A percentile compares a stretch with the other conserved stretches of the same genome.
phyloP scores from a whole-genome alignment of 2,113 vertebrate species.

The Actinemys pallida region DNA sequence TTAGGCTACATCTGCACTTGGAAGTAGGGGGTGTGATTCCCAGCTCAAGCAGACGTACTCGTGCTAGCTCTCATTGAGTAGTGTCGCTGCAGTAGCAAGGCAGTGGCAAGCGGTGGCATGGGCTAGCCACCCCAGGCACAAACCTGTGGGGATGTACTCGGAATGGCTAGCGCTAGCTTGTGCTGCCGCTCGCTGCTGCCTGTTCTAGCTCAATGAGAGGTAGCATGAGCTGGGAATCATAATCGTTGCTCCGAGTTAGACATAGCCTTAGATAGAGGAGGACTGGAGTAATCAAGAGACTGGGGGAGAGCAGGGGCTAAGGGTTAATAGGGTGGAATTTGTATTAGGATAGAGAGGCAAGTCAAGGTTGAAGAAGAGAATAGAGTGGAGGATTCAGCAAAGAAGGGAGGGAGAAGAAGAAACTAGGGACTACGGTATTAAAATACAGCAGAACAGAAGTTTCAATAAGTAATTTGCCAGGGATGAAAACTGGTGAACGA shows the following conservation, averaged over 20 bases:
- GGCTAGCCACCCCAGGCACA: not conserved
- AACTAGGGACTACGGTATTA: constrained; percentile 20
- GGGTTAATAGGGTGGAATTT: constrained; percentile 18
- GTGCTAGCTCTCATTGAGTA: not conserved
- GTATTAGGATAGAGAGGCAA: constrained; percentile 20
- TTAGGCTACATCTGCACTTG: not conserved
- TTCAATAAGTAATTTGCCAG: constrained; percentile 13
- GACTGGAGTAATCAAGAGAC: not conserved
- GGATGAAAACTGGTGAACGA: constrained; percentile 44
- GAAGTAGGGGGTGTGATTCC: not conserved
- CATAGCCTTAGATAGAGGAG: not conserved
- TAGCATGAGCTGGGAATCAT: not conserved
- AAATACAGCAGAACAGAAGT: constrained; percentile 22
- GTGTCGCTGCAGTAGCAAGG: not conserved
- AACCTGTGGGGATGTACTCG: not conserved
- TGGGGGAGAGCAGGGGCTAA: not conserved
- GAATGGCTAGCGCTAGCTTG: not conserved
- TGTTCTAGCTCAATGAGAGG: not conserved
- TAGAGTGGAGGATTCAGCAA: not conserved
- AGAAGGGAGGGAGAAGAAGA: not conserved
- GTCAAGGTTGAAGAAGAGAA: not conserved
- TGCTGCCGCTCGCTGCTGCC: not conserved
- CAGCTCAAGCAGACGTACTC: not conserved
- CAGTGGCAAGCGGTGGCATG: not conserved
- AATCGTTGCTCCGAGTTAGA: not conserved